These are phyloP conservation scores for Drosophila putrida DNA, from an alignment of 2,888 invertebrate genomes.

Conservation along the genomic window DNA sequence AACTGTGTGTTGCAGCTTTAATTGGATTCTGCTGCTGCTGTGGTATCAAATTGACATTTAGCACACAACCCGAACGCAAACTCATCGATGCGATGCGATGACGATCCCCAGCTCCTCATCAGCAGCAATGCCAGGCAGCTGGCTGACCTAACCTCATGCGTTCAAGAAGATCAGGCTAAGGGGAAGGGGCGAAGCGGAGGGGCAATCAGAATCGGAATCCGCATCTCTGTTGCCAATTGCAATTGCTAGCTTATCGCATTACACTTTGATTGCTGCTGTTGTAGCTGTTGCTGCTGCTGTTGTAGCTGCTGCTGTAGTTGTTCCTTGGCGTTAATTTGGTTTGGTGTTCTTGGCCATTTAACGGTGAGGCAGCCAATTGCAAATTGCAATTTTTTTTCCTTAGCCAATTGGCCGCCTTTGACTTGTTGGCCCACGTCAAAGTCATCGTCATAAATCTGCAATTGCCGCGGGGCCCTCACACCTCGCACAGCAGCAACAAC, in stretches of 20 bases:
- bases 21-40: conserved; percentile 67
- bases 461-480: conserved; percentile 50
- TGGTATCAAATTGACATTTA: conserved; percentile 79
- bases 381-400: conserved; percentile 67
- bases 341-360: conserved; percentile 75
- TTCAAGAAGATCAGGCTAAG: conserved; percentile 6
- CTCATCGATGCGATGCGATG: conserved; percentile 17
- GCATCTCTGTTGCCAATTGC: conserved; percentile 55
- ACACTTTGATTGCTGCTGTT: conserved; percentile 61
- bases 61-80: conserved; percentile 60
- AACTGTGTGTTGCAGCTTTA: conserved; percentile 62
- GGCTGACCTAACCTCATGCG: conserved; percentile 76
- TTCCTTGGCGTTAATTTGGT: conserved; percentile 74
- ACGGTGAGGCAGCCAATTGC: conserved; percentile 72
- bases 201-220: conserved; percentile 40
- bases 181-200: neutral
- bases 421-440: conserved; percentile 58
- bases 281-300: conserved; percentile 37
- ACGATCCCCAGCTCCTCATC: conserved; percentile 17
- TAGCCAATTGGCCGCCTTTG: conserved; percentile 40
- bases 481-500: neutral
- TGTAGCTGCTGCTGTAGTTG: conserved; percentile 29
- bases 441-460: conserved; percentile 72
- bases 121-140: conserved; percentile 36
- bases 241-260: conserved; percentile 73